Evolutionary conservation across 2,113 vertebrate genomes (phyloP), one percentile per base, ranked within the genome.

Genomic region (Plectropomus leopardus): DNA sequence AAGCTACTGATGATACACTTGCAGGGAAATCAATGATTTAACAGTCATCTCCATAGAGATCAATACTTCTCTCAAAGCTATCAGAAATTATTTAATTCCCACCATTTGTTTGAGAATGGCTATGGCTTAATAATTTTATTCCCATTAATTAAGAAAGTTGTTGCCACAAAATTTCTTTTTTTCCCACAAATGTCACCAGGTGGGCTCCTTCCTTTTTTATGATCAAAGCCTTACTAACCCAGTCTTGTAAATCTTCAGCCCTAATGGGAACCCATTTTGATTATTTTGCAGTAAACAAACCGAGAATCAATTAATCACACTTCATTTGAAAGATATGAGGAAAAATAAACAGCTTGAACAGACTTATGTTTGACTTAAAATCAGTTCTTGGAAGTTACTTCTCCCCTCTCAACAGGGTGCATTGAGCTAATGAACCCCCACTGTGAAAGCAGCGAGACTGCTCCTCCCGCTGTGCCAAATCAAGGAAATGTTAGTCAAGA

Each of bases 351-450:
- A 30, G 34, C 40, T 30, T 51, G 34, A 21, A 73, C 59, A 47
- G 64, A 61, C 58, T 65, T 68, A 51, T 60, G 26, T 75, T 77
- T 80, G 65, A 64, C 69, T 71, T 77, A 69, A 53, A 67, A 79
- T 76, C 71, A 66, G 60, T 54, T 67, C 47, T 58, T 71, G 44
- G 42, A 70, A 34, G 50, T 82, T 60, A 51, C 51, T 42, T 64
- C 28, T 69, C n/a, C 7, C 26, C 54, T 74, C 76, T 83, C 59
- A 81, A 24, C 55, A 63, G 54, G 68, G 66, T 45, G 70, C 76
- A 77, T 21, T 70, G 75, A 83, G 76, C 59, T 82, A 88, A 88
- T 86, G 55, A 80, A 64, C 80, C 65, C 83, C 80, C 21, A 24
- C 80, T 80, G 69, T 64, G 83, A 11, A 55, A 53, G 58, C 80